Evolutionary conservation across 1,140 invertebrate genomes (phyloP).

Genomic region (Thereuonema tuberculata): DNA sequence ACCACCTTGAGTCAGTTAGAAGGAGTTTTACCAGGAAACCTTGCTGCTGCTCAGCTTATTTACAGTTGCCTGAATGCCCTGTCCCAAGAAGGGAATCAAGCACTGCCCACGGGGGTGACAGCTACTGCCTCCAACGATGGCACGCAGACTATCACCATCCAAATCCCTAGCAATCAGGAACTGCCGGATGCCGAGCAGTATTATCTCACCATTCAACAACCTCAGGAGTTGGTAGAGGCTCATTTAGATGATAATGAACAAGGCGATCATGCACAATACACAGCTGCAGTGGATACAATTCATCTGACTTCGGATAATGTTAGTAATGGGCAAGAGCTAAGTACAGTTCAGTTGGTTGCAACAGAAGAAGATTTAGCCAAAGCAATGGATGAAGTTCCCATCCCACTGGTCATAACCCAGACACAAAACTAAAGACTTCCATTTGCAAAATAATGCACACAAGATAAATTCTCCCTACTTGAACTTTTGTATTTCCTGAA

Average conservation of each 20-base stretch:
- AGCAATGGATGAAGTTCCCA: too few relatives aligned
- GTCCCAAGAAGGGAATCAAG: conserved; percentile 30
- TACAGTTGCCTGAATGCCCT: conserved; percentile 38
- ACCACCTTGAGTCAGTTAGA: conserved; percentile 19
- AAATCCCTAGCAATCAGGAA: conserved; percentile 27
- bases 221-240: not conserved
- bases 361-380: not conserved
- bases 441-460: too few relatives aligned
- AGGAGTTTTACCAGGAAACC: conserved; percentile 36
- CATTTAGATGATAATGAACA: not conserved
- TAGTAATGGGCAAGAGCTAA: not conserved
- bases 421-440: not conserved
- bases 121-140: conserved; percentile 33
- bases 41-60: conserved; percentile 40
- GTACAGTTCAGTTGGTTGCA: not conserved
- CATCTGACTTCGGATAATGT: not conserved
- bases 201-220: conserved; percentile 18
- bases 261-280: not conserved
- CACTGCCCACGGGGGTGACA: conserved; percentile 34
- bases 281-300: not conserved
- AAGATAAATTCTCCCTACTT: too few relatives aligned
- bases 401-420: not conserved
- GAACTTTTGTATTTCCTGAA: too few relatives aligned
- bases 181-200: conserved; percentile 13
- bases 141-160: conserved; percentile 36